Evolutionary conservation across 2,888 invertebrate genomes (phyloP), one percentile per base, ranked within the genome.

Genomic region (Synergus umbraculus): DNA sequence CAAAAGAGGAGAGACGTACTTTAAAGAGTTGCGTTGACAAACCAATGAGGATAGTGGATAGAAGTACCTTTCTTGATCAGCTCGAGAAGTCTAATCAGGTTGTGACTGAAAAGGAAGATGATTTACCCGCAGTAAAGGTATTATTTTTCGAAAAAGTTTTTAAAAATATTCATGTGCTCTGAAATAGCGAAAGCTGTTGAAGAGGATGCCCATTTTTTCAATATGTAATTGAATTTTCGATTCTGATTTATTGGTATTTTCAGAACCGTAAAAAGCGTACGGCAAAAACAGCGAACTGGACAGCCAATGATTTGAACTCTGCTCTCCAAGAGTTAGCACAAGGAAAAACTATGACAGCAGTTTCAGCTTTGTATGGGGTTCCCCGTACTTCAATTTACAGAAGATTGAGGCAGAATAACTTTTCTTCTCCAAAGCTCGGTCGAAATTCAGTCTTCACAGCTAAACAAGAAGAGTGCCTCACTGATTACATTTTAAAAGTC

Each of bases 321-420:
- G 60, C 60, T 10, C 60, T 60, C 10, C 60, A 22, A 9, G 60
- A 60, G 12, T 18, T 60, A 22, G 60, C 60, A 12, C 18, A 60
- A 22, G 60, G 60, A 9, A 60, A 22, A 60, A 60, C 60, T n/a
- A 22, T 60, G 60, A 60, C 22, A 60, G 60, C 60, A 60, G 60
- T 22, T 29, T 60, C 60, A 60, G 60, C 60, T 60, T 60, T 22
- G 5, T 22, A 60, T 12, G 60, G 60, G 3, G 22, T 60, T 60
- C 60, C 60, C 2, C 60, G 60, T 0, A 60, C 60, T 60, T 60
- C 60, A 60, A 60, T 60, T 60, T 60, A 60, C 22, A 60, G 60
- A 60, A 22, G 60, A 60, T 10, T 60, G 10, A 60, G 22, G 13
- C 60, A 60, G 12, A 60, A 60, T 9, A 60, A 60, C 5, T 60